Base-by-base conservation (phyloP, 2,113 vertebrate genomes). In the Lampris megalopsis region DNA sequence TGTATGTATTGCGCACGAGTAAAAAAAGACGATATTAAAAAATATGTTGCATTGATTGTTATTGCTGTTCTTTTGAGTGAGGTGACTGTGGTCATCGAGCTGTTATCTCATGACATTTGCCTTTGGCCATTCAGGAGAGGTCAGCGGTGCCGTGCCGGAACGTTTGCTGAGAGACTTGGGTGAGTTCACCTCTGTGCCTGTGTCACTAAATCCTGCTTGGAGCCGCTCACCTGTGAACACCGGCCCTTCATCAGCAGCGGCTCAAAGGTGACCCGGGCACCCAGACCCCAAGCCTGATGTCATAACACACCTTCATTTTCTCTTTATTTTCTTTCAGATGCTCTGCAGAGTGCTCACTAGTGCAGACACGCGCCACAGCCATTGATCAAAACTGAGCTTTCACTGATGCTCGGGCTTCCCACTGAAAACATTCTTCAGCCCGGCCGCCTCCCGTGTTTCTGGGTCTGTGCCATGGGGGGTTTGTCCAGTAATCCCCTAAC, bases 341-440 rank as follows among this genome's bases (percentile, higher is more conserved):
- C 74, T 77, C 67, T 13, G 38, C 74, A 35, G 89, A 88, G 84
- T 71, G 70, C 38, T 87, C 79, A 43, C 90, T 74, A 88, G 92
- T 91, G 89, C 89, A 85, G 92, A 93, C 91, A 93, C 83, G 88
- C 73, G 86, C 85, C 86, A 10, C 63, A 43, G 85, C 85, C 86
- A 90, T 88, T 92, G 91, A 92, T 92, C 88, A 92, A 89, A 89
- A 84, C 76, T 77, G 61, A 80, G 87, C 86, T 91, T 91, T 90
- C 89, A 83, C 89, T 79, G 72, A 80, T 71, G 80, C 77, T 38
- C 43, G n/a, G 69, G 80, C 74, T 81, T 79, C 68, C 85, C 57
- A 6, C 63, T 67, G 79, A 82, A 24, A 83, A 89, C 88, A 91
- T 90, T 91, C 86, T 88, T 87, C 54, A 73, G 47, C 73, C 38